These are phyloP conservation scores for Poeciliopsis occidentalis DNA, from an alignment of 2,113 vertebrate species.

Conservation along the genomic window DNA sequence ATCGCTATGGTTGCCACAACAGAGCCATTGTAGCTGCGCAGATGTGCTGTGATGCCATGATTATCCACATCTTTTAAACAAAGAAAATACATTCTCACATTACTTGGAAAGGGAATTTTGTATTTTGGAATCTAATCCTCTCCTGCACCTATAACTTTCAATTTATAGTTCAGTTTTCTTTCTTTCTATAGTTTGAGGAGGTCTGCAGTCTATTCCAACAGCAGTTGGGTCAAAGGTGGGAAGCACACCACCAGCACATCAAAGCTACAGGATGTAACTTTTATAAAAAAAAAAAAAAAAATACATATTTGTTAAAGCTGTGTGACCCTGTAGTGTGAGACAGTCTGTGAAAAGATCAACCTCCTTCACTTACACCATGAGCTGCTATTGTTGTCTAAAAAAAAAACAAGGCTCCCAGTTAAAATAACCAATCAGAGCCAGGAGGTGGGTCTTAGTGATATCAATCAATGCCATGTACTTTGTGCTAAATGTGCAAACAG, in stretches of 20 bases:
- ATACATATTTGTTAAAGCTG: no score
- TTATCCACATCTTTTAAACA: slow-evolving; percentile 38
- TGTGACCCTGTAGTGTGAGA: no score
- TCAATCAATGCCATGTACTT: no score
- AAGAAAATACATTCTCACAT: slow-evolving; percentile 3
- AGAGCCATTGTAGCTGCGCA: slow-evolving; percentile 51
- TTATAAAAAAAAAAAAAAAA: no score
- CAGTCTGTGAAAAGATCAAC: no score
- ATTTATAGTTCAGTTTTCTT: neutral
- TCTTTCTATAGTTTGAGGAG: neutral
- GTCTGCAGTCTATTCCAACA: neutral
- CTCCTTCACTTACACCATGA: no score
- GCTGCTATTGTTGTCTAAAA: no score
- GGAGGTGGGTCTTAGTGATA: no score
- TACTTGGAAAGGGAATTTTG: neutral
- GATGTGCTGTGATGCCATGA: slow-evolving; percentile 46
- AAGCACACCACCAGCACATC: neutral
- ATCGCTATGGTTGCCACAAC: slow-evolving; percentile 39
- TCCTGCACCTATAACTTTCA: neutral
- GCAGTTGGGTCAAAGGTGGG: no score
- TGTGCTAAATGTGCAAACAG: no score
- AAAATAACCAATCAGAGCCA: no score
- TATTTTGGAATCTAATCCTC: neutral
- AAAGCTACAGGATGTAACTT: neutral
- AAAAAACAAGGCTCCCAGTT: no score